These are phyloP conservation scores for Callipepla squamata DNA, from an alignment of 2,113 vertebrate species.

Conservation along the genomic window DNA sequence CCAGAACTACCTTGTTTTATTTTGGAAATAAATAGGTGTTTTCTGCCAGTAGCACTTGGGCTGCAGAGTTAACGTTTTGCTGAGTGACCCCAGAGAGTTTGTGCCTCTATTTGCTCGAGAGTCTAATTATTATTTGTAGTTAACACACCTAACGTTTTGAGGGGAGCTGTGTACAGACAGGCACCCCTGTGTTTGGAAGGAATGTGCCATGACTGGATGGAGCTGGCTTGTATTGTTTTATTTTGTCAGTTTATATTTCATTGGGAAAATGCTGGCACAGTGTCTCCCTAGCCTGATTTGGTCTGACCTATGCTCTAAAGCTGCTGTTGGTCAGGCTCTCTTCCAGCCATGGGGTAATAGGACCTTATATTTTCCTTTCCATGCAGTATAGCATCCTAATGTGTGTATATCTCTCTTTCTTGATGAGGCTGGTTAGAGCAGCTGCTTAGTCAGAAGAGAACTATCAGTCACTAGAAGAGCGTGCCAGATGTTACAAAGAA, in stretches of 20 bases:
- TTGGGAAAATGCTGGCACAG: not conserved
- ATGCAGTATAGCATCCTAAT: not conserved
- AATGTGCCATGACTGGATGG: constrained; percentile 12
- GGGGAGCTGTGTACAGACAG: not conserved
- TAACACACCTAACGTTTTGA: not conserved
- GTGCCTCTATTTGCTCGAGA: not conserved
- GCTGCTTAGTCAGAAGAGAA: not conserved
- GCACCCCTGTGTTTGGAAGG: not conserved
- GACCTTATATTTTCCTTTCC: not conserved
- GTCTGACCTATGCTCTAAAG: not conserved
- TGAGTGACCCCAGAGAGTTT: not conserved
- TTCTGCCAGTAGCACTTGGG: not conserved
- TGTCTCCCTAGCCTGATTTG: not conserved
- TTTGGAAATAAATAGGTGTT: not conserved
- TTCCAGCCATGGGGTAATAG: not conserved
- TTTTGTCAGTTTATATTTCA: not conserved
- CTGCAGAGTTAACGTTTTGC: not conserved
- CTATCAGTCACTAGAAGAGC: not conserved
- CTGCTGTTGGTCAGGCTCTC: not conserved
- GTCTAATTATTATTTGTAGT: not conserved
- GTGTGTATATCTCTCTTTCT: not conserved
- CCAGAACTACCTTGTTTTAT: not conserved
- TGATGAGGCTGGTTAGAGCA: not conserved
- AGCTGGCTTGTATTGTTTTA: not conserved
- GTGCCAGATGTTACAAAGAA: not conserved